Conservation (phyloP, 2,888 invertebrate species). For the Theodoxus fluviatilis region DNA sequence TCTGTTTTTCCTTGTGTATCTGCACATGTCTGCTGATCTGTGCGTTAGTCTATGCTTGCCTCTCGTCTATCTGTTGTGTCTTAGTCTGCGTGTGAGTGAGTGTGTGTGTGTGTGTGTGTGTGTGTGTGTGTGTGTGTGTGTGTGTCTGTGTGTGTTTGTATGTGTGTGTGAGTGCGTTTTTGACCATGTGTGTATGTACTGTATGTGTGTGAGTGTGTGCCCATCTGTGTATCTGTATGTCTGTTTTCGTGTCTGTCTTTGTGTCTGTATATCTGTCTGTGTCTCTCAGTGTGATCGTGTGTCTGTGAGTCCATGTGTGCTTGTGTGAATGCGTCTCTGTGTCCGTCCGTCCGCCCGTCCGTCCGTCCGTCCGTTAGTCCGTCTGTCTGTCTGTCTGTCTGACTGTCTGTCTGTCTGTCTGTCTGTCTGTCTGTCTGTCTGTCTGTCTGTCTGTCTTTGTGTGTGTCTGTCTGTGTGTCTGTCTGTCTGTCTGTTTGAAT, state of each 20-base stretch:
- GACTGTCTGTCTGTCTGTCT: constrained; percentile 12
- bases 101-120: constrained; percentile 4
- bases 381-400: constrained; percentile 3
- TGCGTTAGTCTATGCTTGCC: no score
- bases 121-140: constrained; percentile 11
- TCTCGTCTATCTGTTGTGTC: no score
- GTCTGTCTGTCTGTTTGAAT: constrained; percentile 12
- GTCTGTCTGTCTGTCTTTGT: constrained; percentile 9
- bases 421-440: neutral
- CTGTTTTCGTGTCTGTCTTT: neutral
- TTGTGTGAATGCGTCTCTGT: constrained; percentile 10
- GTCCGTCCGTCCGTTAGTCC: constrained; percentile 2
- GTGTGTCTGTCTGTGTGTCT: neutral
- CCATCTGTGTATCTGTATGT: neutral
- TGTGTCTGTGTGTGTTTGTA: neutral
- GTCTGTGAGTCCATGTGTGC: no score
- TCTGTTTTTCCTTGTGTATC: no score
- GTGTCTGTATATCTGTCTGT: neutral
- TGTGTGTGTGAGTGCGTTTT: neutral
- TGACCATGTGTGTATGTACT: neutral
- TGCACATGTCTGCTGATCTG: no score
- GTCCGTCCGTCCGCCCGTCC: neutral
- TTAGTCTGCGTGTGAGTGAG: constrained; percentile 4
- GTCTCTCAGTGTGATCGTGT: constrained; percentile 12
- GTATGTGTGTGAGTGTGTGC: neutral